phyloP scores from a whole-genome alignment of 2,113 vertebrate genomes.

The Gallinago media region DNA sequence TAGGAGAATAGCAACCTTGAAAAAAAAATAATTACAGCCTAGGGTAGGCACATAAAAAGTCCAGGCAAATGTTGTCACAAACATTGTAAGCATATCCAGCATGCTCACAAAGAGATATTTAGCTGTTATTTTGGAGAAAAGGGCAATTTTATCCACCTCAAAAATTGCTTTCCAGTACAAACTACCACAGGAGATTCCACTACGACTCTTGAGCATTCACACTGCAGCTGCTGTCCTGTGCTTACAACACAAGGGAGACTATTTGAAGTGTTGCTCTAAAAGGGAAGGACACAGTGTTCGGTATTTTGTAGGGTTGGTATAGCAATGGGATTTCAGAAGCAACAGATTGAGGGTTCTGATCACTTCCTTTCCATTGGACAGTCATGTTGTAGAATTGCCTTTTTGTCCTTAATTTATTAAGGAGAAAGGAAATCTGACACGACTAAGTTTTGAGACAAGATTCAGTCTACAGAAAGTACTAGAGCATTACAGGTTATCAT shows the following conservation, averaged over 20 bases:
- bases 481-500: not conserved
- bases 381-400: fast-evolving
- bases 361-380: not conserved
- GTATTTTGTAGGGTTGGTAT: not conserved
- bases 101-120: not conserved
- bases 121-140: not conserved
- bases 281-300: fast-evolving
- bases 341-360: not conserved
- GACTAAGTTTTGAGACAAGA: not conserved
- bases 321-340: not conserved
- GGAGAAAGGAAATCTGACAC: not conserved
- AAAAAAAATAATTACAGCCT: not conserved
- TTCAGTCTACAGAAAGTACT: not conserved
- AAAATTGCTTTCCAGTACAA: not conserved
- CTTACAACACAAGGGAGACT: fast-evolving
- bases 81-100: not conserved
- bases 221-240: not conserved
- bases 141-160: not conserved
- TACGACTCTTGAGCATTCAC: not conserved
- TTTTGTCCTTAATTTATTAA: not conserved
- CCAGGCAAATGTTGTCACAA: not conserved
- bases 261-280: not conserved
- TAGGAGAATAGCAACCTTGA: not conserved
- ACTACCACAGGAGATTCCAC: not conserved
- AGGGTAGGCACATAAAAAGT: not conserved